Percentiles rank a stretch among this genome's conserved stretches.
phyloP scores from a whole-genome alignment of 1,140 invertebrate genomes.

The Bombus impatiens region DNA sequence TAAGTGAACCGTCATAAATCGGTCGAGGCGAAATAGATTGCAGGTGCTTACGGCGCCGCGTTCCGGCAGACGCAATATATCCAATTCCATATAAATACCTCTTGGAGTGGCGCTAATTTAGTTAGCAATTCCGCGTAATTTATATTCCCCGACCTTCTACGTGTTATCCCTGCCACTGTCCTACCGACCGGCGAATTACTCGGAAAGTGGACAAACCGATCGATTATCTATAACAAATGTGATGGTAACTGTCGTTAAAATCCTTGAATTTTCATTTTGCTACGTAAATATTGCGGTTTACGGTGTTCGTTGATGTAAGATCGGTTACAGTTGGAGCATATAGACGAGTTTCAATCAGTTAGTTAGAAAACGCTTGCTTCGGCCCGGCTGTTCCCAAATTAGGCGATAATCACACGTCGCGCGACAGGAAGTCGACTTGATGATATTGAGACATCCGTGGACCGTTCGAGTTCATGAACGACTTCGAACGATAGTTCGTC shows the following conservation, averaged over 20 bases:
- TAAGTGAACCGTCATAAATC: constrained; percentile 49
- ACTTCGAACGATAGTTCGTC: not conserved
- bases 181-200: not conserved
- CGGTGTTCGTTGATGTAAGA: not conserved
- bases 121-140: constrained; percentile 51
- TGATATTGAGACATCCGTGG: constrained; percentile 43
- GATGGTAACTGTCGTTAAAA: not conserved
- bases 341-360: constrained; percentile 24
- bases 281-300: not conserved
- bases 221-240: not conserved
- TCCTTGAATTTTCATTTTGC: not conserved
- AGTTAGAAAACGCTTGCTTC: constrained; percentile 18
- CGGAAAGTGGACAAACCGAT: not conserved
- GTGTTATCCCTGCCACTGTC: not conserved
- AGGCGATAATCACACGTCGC: constrained; percentile 39
- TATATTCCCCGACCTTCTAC: constrained; percentile 4
- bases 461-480: not conserved
- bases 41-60: constrained; percentile 1
- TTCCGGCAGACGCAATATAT: too few species aligned
- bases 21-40: constrained; percentile 46
- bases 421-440: constrained; percentile 4
- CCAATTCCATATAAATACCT: constrained; percentile 51
- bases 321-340: not conserved
- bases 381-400: constrained; percentile 24
- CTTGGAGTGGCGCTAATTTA: constrained; percentile 53